phyloP scores from a whole-genome alignment of 64 coral and sea anemone genomes.

The Dendrophyllia cribrosa region DNA sequence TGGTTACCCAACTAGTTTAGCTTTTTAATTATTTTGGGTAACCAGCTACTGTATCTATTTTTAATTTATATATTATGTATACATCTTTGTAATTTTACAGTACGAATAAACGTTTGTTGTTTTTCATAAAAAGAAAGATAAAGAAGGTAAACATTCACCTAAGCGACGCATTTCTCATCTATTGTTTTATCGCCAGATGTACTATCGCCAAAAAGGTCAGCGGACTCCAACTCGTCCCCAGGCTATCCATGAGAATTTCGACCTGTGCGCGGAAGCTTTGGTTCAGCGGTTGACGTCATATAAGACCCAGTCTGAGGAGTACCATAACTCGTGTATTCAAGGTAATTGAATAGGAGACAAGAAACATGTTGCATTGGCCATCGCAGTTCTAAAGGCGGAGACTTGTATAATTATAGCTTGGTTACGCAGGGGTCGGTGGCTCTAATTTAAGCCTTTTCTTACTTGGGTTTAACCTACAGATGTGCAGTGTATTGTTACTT shows the following conservation, averaged over 20 bases:
- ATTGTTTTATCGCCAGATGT: conserved; percentile 66
- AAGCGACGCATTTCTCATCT: not conserved
- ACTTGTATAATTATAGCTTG: no score
- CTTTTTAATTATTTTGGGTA: no score
- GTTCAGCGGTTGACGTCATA: conserved; percentile 90
- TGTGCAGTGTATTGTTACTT: no score
- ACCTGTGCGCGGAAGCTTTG: conserved; percentile 79
- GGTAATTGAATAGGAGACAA: conserved; percentile 33
- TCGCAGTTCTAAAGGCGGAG: not conserved
- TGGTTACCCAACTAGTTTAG: no score
- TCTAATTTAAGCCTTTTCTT: no score
- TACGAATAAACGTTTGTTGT: no score
- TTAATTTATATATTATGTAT: no score
- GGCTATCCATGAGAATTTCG: conserved; percentile 97
- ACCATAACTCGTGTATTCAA: conserved; percentile 98
- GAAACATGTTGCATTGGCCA: not conserved
- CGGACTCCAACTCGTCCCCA: conserved; percentile 83
- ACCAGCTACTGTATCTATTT: no score
- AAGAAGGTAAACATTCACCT: not conserved
- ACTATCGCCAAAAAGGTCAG: conserved; percentile 96
- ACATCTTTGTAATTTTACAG: no score
- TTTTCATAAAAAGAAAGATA: no score
- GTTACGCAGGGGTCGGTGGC: no score
- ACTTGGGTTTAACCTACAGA: no score
- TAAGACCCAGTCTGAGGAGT: conserved; percentile 93